Evolutionary conservation across 2,797 vertebrate species (phyloP).

Genomic region (Eulemur mongoz): DNA sequence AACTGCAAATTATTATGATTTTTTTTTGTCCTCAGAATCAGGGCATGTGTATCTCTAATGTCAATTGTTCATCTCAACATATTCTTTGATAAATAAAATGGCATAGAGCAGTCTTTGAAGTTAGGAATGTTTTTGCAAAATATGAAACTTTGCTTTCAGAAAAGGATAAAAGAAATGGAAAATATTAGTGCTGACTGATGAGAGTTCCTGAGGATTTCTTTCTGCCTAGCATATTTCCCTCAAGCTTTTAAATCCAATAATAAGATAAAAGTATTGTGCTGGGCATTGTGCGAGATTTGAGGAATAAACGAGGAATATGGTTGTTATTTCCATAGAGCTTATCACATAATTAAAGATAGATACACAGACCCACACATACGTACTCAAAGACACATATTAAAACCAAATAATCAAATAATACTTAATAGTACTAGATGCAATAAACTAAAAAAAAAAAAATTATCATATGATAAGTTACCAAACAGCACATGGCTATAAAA

Average conservation of each 20-base stretch:
- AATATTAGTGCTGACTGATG: not conserved
- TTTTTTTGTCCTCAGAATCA: not conserved
- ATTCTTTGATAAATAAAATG: not conserved
- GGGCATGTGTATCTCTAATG: not conserved
- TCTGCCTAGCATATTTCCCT: not conserved
- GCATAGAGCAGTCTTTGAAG: not conserved
- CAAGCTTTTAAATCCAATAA: conserved; percentile 49
- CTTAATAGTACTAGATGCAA: not conserved
- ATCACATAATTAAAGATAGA: conserved; percentile 7
- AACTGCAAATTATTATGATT: not conserved
- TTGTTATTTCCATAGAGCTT: not conserved
- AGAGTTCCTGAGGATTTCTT: not conserved
- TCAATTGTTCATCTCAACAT: not conserved
- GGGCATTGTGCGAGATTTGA: not conserved
- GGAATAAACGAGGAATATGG: not conserved
- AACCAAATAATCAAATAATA: not conserved
- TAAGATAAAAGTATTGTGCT: not conserved
- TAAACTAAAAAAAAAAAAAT: not conserved
- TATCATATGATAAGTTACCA: not conserved
- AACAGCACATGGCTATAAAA: not conserved
- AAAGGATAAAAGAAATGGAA: conserved; percentile 11
- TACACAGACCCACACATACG: not conserved
- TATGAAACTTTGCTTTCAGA: not conserved
- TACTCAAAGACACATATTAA: not conserved
- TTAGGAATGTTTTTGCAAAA: not conserved